phyloP scores from a whole-genome alignment of 2,888 invertebrate genomes.

The Hoplodrina blanda region DNA sequence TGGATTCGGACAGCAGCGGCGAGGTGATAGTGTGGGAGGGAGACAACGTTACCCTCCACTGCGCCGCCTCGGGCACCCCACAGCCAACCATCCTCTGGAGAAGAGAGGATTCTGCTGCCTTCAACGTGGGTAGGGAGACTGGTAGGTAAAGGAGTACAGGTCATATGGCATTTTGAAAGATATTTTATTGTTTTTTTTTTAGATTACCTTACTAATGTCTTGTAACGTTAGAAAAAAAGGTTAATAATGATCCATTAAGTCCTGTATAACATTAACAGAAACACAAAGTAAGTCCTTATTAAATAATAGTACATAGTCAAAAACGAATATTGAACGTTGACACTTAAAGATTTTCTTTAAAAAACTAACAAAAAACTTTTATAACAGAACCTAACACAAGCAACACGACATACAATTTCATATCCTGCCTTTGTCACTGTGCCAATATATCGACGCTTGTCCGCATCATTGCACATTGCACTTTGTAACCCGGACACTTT shows the following conservation, averaged over 20 bases:
- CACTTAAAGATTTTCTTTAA: background rate
- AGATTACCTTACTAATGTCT: too few species aligned
- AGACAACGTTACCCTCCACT: constrained; percentile 94
- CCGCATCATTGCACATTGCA: constrained; percentile 22
- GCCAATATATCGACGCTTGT: constrained; percentile 30
- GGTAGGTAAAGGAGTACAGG: constrained; percentile 64
- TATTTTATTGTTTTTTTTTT: too few species aligned
- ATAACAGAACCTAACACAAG: constrained; percentile 4
- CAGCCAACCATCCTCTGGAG: constrained; percentile 95
- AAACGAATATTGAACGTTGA: background rate
- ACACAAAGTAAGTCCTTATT: too few species aligned
- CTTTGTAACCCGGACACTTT: constrained; percentile 50
- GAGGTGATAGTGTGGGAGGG: constrained; percentile 95
- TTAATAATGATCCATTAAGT: too few species aligned
- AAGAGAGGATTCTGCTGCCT: constrained; percentile 92
- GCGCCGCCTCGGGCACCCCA: constrained; percentile 95
- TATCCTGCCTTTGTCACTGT: constrained; percentile 20
- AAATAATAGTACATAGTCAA: too few species aligned
- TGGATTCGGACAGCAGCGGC: constrained; percentile 93
- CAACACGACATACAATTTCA: constrained; percentile 17
- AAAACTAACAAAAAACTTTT: background rate
- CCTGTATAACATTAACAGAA: too few species aligned
- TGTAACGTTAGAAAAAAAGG: too few species aligned
- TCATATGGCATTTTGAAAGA: background rate
- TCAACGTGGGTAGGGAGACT: constrained; percentile 76